phyloP scores from a whole-genome alignment of 1,140 invertebrate genomes.

The Drosophila leontia region DNA sequence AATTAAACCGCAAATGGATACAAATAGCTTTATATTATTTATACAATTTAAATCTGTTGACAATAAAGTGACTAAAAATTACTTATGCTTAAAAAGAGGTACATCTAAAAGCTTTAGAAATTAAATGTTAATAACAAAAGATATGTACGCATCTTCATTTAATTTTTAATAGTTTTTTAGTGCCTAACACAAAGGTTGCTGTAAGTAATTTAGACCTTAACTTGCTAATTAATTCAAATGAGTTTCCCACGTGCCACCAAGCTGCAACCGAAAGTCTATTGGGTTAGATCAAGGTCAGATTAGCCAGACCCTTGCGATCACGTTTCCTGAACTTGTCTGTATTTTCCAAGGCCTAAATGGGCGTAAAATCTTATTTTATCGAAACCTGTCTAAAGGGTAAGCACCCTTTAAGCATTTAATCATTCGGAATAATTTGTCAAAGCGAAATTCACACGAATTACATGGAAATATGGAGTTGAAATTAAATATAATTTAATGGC shows the following conservation, averaged over 20 bases:
- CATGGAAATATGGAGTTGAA: not conserved
- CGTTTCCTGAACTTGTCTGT: slow-evolving; percentile 14
- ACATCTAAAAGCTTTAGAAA: not conserved
- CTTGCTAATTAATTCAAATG: slow-evolving; percentile 33
- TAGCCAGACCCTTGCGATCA: slow-evolving; percentile 5
- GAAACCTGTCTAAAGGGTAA: slow-evolving; percentile 16
- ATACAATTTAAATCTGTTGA: not conserved
- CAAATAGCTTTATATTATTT: not conserved
- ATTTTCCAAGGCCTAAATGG: slow-evolving; percentile 11
- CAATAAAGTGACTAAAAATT: not conserved
- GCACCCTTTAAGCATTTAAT: slow-evolving; percentile 7
- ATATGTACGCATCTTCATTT: not conserved
- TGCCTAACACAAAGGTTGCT: not conserved
- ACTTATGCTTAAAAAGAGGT: no score
- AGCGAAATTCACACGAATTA: not conserved
- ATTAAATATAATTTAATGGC: not conserved
- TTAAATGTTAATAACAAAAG: not conserved
- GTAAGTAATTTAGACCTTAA: not conserved
- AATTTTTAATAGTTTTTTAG: not conserved
- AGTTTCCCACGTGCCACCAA: slow-evolving; percentile 10
- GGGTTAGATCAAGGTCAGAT: slow-evolving; percentile 45
- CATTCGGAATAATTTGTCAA: not conserved
- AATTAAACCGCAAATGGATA: slow-evolving; percentile 5
- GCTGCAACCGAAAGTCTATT: slow-evolving; percentile 12
- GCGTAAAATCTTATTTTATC: slow-evolving; percentile 2